Percentiles rank a stretch among this genome's conserved stretches.
These are phyloP conservation scores for Thryonomys swinderianus DNA, from an alignment of 2,113 vertebrate species.

Conservation along the genomic window DNA sequence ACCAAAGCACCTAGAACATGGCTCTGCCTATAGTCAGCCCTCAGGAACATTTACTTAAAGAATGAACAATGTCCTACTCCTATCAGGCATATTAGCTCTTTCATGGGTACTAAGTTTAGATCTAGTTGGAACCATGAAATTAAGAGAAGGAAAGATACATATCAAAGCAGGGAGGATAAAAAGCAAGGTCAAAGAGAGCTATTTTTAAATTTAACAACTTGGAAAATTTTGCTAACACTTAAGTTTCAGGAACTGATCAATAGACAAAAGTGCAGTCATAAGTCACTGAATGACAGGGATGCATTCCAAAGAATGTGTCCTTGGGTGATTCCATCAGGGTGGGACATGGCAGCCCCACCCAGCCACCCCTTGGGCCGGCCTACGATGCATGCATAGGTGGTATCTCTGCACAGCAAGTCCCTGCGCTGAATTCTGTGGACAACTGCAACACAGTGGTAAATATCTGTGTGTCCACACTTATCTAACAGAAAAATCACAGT, in stretches of 20 bases:
- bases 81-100: background rate
- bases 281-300: background rate
- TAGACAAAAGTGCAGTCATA: background rate
- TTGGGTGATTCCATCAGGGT: background rate
- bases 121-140: background rate
- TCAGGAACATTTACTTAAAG: background rate
- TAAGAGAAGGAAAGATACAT: background rate
- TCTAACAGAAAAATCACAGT: background rate
- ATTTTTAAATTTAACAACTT: constrained; percentile 44
- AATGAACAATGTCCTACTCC: background rate
- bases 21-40: background rate
- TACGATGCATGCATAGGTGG: background rate
- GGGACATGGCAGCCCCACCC: too few relatives aligned
- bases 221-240: constrained; percentile 17
- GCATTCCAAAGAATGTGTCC: background rate
- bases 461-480: background rate
- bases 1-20: background rate
- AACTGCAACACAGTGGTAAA: background rate
- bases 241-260: background rate
- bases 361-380: background rate
- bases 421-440: background rate
- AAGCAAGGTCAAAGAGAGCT: background rate
- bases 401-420: background rate
- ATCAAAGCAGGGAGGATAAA: background rate
- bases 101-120: background rate